A percentile compares a stretch with the other conserved stretches of the same genome.
These are phyloP conservation scores for Galeruca laticollis DNA, from an alignment of 2,888 invertebrate species.

Conservation along the genomic window DNA sequence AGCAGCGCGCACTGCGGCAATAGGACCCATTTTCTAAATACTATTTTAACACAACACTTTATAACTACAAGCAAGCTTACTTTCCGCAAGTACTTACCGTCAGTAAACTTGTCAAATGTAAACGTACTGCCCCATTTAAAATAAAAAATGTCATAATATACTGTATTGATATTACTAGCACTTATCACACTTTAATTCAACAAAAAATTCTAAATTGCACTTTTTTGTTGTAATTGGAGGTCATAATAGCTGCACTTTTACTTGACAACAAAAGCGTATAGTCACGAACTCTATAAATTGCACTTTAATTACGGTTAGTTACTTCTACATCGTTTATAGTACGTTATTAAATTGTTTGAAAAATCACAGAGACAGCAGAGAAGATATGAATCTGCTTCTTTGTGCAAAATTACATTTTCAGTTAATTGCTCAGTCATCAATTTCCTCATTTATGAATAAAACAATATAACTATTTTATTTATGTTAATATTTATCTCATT, in stretches of 20 bases:
- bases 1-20: too few relatives aligned
- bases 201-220: neutral
- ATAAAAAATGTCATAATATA: too few relatives aligned
- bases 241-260: conserved; percentile 5
- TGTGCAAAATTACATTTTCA: neutral
- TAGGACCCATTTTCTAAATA: too few relatives aligned
- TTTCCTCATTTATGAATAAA: neutral
- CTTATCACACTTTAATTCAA: neutral
- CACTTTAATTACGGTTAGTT: neutral
- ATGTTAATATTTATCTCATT: too few relatives aligned
- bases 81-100: too few relatives aligned
- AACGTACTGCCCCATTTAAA: too few relatives aligned
- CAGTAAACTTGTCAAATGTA: too few relatives aligned
- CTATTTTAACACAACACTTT: too few relatives aligned
- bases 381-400: neutral
- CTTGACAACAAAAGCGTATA: conserved; percentile 7
- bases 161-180: too few relatives aligned
- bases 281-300: neutral
- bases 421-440: neutral
- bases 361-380: neutral
- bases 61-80: too few relatives aligned
- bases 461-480: too few relatives aligned
- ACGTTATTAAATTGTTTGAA: conserved; percentile 1
- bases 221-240: conserved; percentile 3
- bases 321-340: neutral